Conservation (phyloP, 2,113 vertebrate species). For the Ictidomys tridecemlineatus region DNA sequence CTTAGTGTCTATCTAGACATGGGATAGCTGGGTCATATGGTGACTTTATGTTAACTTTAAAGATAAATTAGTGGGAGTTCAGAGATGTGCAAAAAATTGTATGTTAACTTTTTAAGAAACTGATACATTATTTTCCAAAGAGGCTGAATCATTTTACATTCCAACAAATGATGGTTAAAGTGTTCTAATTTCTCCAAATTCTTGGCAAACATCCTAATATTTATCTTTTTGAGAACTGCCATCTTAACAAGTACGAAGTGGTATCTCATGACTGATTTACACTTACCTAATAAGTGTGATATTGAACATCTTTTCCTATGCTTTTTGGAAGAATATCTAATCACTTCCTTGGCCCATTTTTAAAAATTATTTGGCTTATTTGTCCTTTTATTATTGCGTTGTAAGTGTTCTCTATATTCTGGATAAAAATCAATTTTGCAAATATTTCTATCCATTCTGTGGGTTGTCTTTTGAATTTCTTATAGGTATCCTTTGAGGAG, state of each 20-base stretch:
- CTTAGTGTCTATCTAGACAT: not conserved
- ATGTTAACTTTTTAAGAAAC: not conserved
- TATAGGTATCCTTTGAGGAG: not conserved
- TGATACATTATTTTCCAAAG: not conserved
- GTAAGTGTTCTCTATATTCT: not conserved
- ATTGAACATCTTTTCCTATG: not conserved
- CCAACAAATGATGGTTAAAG: not conserved
- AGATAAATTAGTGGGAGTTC: too few species aligned
- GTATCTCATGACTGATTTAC: not conserved
- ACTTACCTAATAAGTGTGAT: not conserved
- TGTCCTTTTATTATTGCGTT: not conserved
- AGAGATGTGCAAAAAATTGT: too few species aligned
- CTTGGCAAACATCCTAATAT: not conserved
- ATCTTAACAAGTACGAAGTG: not conserved
- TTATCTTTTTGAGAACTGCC: not conserved
- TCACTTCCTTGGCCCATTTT: not conserved
- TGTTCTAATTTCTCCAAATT: not conserved
- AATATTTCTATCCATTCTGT: not conserved
- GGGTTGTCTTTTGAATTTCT: not conserved
- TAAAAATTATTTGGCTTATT: not conserved
- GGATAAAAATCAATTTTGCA: not conserved
- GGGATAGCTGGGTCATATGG: not conserved
- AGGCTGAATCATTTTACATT: not conserved
- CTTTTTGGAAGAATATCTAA: not conserved
- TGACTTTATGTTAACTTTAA: not conserved